Base-by-base conservation (phyloP, 2,888 invertebrate species). In the Synanthedon vespiformis region DNA sequence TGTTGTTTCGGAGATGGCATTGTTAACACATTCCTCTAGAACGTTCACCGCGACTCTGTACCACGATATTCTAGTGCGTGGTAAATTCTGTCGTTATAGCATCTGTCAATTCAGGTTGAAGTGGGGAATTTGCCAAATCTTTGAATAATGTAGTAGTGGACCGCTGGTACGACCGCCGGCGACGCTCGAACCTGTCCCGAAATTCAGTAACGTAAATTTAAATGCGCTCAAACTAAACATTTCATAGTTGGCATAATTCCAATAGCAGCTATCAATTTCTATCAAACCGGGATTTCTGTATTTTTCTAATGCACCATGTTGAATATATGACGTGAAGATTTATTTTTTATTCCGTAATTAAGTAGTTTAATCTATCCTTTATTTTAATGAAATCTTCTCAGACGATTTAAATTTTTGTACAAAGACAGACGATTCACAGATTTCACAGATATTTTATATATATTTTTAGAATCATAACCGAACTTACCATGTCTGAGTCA, bases 191-290 rank as follows among this genome's bases (percentile, higher is more conserved):
- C 44, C 50, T 61, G 60, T 63, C 61, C 63, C 59, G 65, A 68
- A 72, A 72, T 72, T 72, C 56, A 59, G 68, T 65, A 72, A 67
- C 73, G 72, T 76, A 72, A 80, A 77, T 82, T 77, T 82, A 81
- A 83, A 82, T 74, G 69, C 68, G 72, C 63, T 66, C 64, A 10
- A 10, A 34, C 34, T 71, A 74, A 78, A 79, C 72, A 77, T 61
- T 74, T 68, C 64, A 55, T 64, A 84, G 85, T 65, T 85, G 85
- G 85, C 81, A 52, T 48, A 1, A 22, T 53, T 80, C 85, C 85
- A 84, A 70, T 55, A 51, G 60, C 60, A 63, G 59, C 76, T 76
- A 80, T 78, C 73, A 78, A 76, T 80, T 79, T 74, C 79, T 76
- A 68, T 77, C 70, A 75, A 77, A 74, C 66, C 63, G 63, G 68